phyloP scores from a whole-genome alignment of 2,888 invertebrate species.

The Campopleginae sp. region DNA sequence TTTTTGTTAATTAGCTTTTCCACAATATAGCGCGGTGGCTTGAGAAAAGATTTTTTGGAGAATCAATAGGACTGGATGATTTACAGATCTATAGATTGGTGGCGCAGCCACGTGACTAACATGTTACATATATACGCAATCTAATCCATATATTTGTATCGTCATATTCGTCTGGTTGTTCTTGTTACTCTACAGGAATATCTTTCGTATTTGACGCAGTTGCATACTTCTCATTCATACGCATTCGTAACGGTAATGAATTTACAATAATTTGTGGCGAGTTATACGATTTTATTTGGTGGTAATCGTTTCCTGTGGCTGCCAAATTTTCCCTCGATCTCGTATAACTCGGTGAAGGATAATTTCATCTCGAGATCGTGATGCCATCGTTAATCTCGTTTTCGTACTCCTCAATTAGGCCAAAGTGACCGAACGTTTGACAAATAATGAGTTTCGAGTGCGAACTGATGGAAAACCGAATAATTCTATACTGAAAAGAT shows the following conservation, averaged over 20 bases:
- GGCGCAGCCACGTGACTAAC: slow-evolving; percentile 60
- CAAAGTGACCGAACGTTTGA: slow-evolving; percentile 53
- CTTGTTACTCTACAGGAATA: slow-evolving; percentile 47
- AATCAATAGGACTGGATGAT: slow-evolving; percentile 59
- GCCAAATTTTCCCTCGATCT: slow-evolving; percentile 28
- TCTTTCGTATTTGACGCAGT: slow-evolving; percentile 42
- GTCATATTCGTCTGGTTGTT: slow-evolving; percentile 32
- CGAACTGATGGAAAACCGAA: slow-evolving; percentile 33
- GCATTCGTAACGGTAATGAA: slow-evolving; percentile 48
- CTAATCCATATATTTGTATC: slow-evolving; percentile 57
- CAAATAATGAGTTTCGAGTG: slow-evolving; percentile 47
- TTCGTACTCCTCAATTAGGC: slow-evolving; percentile 55
- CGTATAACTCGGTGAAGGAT: background rate
- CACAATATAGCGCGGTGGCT: slow-evolving; percentile 49
- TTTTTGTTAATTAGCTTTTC: slow-evolving; percentile 14
- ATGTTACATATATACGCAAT: slow-evolving; percentile 49
- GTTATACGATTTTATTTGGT: slow-evolving; percentile 34
- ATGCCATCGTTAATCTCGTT: slow-evolving; percentile 24
- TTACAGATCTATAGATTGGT: slow-evolving; percentile 56
- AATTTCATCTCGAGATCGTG: slow-evolving; percentile 16
- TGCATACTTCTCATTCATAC: slow-evolving; percentile 36
- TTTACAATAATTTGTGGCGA: slow-evolving; percentile 62
- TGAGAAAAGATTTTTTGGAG: slow-evolving; percentile 49
- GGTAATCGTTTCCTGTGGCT: background rate
- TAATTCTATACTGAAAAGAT: slow-evolving; percentile 33